Percentiles rank a stretch among this genome's conserved stretches.
These are phyloP conservation scores for Pammene fasciana DNA, from an alignment of 2,888 invertebrate species.

Conservation along the genomic window DNA sequence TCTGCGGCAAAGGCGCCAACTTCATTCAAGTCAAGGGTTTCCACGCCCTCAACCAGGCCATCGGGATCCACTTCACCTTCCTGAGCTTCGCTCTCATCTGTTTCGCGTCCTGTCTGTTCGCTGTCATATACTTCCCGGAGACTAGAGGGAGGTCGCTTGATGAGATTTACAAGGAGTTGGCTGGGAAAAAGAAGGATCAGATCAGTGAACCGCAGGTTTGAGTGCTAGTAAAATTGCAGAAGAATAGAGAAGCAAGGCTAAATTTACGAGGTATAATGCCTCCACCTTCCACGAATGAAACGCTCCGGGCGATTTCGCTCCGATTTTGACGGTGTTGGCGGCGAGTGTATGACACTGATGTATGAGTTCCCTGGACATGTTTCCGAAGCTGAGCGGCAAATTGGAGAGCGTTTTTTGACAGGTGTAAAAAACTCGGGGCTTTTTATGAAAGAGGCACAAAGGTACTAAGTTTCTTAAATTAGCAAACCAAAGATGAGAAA, in stretches of 20 bases:
- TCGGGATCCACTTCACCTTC: constrained; percentile 77
- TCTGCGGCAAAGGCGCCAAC: constrained; percentile 75
- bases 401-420: too few relatives aligned
- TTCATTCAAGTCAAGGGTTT: constrained; percentile 79
- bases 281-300: too few relatives aligned
- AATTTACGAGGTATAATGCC: too few relatives aligned
- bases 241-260: too few relatives aligned
- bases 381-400: too few relatives aligned
- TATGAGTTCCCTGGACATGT: too few relatives aligned
- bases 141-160: constrained; percentile 70
- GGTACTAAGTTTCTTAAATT: not conserved
- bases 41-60: constrained; percentile 63
- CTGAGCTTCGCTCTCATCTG: constrained; percentile 69
- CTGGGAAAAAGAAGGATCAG: constrained; percentile 51
- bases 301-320: too few relatives aligned
- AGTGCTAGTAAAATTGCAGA: not conserved
- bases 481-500: constrained; percentile 21
- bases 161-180: constrained; percentile 71
- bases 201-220: constrained; percentile 3
- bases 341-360: too few relatives aligned
- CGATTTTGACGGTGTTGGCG: too few relatives aligned
- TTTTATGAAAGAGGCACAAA: too few relatives aligned
- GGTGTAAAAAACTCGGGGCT: too few relatives aligned
- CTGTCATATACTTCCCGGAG: constrained; percentile 69
- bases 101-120: constrained; percentile 68